Base-by-base conservation (phyloP, 2,888 invertebrate genomes). In the Macaria notata region DNA sequence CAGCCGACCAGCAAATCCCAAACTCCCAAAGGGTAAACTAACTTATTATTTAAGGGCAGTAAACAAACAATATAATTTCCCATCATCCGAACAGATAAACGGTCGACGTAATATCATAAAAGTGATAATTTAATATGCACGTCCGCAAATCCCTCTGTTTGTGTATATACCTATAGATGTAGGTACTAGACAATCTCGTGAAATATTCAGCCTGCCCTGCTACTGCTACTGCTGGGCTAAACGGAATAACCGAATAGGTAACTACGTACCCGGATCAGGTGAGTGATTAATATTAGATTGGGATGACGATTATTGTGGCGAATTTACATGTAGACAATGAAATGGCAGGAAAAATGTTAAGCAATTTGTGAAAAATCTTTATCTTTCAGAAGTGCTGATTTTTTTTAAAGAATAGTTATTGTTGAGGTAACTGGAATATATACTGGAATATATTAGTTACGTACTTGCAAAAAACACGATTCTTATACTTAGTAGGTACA, bases 221-320 rank as follows among this genome's bases (percentile, higher is more conserved):
- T 36, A 36, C 33, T 70, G 19, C 19, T 19, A 2, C 19, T 73
- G 74, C 75, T 75, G 71, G 76, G 77, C 77, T 79, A 83, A 85
- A 82, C 80, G 79, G 84, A 83, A 83, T 84, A 81, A 79, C 72
- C 79, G 83, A 83, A 83, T 80, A 79, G 70, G 61, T 68, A 65
- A 67, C 66, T 69, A 65, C 63, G 65, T 63, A 66, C 64, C 65
- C 68, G 57, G 54, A 59, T 63, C 38, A 56, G 45, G 30, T 49
- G 36, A 54, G 43, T 59, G 42, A 49, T 61, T 51, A 46, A 54
- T 54, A 54, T 47, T 47, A 54, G 29, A 54, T 46, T 48, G 45
- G 31, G 53, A 58, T 53, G 46, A 57, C 36, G 19, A 42, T 58
- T 49, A 53, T 49, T 47, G 46, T 36, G 7, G 4, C 7, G 7